Evolutionary conservation across 2,888 invertebrate species (phyloP), one percentile per base, ranked within the genome.

Genomic region (Tetranychus piercei): DNA sequence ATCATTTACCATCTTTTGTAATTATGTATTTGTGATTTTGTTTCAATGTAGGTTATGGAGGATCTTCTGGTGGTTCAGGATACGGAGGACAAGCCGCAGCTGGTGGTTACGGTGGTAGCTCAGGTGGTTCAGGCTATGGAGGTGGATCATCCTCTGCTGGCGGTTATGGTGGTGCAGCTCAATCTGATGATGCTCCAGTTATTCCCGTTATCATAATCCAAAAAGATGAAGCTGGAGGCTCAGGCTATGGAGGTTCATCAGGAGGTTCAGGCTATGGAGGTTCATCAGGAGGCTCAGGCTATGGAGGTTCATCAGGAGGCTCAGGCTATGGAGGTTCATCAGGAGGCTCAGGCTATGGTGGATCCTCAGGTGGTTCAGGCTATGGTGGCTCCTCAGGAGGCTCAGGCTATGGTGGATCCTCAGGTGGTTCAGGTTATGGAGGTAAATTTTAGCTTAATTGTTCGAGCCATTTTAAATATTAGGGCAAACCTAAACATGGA

Each of bases 161-260:
- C n/a, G 67, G 67, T 18, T 67, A 67, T 23, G 67, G 67, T 67
- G 67, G 18, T 20, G 18, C 9, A 67, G 67, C 9, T 22, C 55
- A 55, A 55, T 55, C 55, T 15, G 23, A 67, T n/a, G 76, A 76
- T 64, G 73, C 76, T n/a, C 76, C 76, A 45, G 76, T 76, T 22
- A 76, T 76, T 64, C 76, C 76, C 8, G 76, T 76, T 6, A 76
- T 76, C 69, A 76, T 76, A 44, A 76, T 76, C 22, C 76, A 76
- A 66, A 75, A 44, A 23, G 76, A 76, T 34, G 76, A 76, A 22
- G 55, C 55, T 55, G 66, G 23, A 8, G 8, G 9, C 7, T 15
- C n/a, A 11, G 69, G 69, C 9, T 74, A 72, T 20, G 65, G 71
- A n/a, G 45, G 44, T 18, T 73, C 71, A 34, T n/a, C 71, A 11